Evolutionary conservation across 1,140 invertebrate species (phyloP).

Genomic region (Orchesella cincta): DNA sequence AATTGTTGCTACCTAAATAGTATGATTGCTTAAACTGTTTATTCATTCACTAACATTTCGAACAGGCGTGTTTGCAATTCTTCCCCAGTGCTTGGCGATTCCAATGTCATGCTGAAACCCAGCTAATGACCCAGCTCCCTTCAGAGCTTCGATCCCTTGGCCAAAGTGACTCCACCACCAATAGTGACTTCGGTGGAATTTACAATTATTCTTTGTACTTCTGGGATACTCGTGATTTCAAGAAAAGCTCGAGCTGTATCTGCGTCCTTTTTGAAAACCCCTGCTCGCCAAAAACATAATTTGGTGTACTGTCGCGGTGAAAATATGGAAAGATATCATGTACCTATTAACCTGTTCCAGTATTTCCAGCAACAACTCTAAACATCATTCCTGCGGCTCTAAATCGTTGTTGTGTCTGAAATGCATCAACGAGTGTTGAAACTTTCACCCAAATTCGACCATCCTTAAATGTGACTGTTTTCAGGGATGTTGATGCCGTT

Average conservation of each 20-base stretch:
- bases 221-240: conserved; percentile 68
- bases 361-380: conserved; percentile 68
- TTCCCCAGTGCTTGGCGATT: conserved; percentile 52
- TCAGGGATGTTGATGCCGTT: neutral
- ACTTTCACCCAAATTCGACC: conserved; percentile 60
- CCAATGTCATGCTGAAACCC: conserved; percentile 50
- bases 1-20: conserved; percentile 71
- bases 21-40: conserved; percentile 52
- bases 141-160: conserved; percentile 66
- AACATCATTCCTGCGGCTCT: conserved; percentile 60
- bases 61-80: conserved; percentile 53
- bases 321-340: neutral
- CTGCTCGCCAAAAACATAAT: conserved; percentile 52
- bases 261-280: conserved; percentile 63
- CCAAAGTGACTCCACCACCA: conserved; percentile 68
- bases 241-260: conserved; percentile 64
- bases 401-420: conserved; percentile 60
- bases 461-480: neutral
- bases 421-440: conserved; percentile 61
- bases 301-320: neutral
- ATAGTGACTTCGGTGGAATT: conserved; percentile 35
- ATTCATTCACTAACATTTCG: conserved; percentile 53
- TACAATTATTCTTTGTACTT: conserved; percentile 58
- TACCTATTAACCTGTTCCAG: conserved; percentile 59
- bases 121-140: conserved; percentile 40